Conservation (phyloP, 2,888 invertebrate genomes). For the Saturnia japonica region DNA sequence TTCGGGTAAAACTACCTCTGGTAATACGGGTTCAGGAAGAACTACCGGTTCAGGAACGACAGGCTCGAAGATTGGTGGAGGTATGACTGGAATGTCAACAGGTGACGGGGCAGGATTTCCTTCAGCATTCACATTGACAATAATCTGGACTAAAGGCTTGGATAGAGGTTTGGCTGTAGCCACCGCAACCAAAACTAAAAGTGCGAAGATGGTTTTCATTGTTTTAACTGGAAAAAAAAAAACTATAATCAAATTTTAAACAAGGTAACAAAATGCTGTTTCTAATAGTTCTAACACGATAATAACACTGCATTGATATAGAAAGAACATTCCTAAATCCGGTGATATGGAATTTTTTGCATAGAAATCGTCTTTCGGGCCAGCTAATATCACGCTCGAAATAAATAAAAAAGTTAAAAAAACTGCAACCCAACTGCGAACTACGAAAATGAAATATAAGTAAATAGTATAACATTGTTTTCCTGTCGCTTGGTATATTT, state of each 20-base stretch:
- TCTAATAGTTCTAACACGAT: not conserved
- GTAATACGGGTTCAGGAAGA: constrained; percentile 8
- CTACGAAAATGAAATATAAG: too few species aligned
- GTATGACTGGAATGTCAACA: not conserved
- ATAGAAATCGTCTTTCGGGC: too few species aligned
- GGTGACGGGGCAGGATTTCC: not conserved
- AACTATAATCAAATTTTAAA: not conserved
- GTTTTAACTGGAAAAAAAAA: constrained; percentile 10
- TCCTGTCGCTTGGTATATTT: too few species aligned
- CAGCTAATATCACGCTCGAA: too few species aligned
- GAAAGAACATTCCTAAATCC: too few species aligned
- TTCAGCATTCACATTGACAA: constrained; percentile 16
- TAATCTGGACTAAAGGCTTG: constrained; percentile 17
- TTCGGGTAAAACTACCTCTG: not conserved
- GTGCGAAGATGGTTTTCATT: constrained; percentile 12
- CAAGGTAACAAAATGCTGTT: not conserved
- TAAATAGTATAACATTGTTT: too few species aligned
- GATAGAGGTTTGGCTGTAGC: constrained; percentile 11
- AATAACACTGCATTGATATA: too few species aligned
- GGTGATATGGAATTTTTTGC: too few species aligned
- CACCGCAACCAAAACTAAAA: constrained; percentile 15
- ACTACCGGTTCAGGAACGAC: not conserved
- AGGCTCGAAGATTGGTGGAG: not conserved
- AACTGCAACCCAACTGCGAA: too few species aligned
- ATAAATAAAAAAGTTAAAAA: too few species aligned